Base-by-base conservation (phyloP, 2,888 invertebrate genomes). In the Lithophane socia region DNA sequence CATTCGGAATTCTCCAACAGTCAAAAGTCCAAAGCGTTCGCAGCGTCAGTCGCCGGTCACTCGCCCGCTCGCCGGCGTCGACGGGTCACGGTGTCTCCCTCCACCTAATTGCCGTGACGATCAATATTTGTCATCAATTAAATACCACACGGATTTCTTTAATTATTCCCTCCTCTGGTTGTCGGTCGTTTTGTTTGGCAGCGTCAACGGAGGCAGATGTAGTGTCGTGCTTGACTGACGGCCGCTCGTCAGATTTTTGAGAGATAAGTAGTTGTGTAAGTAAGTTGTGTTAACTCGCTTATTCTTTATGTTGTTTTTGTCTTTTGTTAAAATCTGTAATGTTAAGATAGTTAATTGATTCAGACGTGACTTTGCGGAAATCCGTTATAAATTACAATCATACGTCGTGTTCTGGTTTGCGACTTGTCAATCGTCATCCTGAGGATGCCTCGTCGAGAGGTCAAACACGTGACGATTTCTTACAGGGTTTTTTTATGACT, bases 71-170 rank as follows among this genome's bases (percentile, higher is more conserved):
- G 44, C 84, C 80, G 79, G 78, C 85, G 82, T 84, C 91, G 88
- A 56, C 87, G 83, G 89, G 90, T 91, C 92, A 91, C 91, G 91
- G 83, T 82, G 86, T 76, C 79, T 88, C 78, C 86, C 80, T 71
- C 85, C 85, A 86, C 84, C 94, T 93, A 93, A 93, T 92, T 92
- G 90, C 94, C 94, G 93, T 94, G 94, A 94, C 92, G 87, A 66
- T 91, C 92, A 95, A 95, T 95, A 95, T 95, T 95, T 95, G 94
- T 93, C 92, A 93, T 95, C 93, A 95, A 95, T 95, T 95, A 94
- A 92, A 92, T 89, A 90, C 89, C 86, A 88, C 86, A 88, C 87
- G 87, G 85, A 90, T 90, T 91, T 90, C 80, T 89, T 92, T 90
- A 91, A 92, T 92, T 90, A 90, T 91, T 90, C 85, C 85, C 86